Evolutionary conservation across 2,113 vertebrate genomes (phyloP), one percentile per base, ranked within the genome.

Genomic region (Trogon melanurus): DNA sequence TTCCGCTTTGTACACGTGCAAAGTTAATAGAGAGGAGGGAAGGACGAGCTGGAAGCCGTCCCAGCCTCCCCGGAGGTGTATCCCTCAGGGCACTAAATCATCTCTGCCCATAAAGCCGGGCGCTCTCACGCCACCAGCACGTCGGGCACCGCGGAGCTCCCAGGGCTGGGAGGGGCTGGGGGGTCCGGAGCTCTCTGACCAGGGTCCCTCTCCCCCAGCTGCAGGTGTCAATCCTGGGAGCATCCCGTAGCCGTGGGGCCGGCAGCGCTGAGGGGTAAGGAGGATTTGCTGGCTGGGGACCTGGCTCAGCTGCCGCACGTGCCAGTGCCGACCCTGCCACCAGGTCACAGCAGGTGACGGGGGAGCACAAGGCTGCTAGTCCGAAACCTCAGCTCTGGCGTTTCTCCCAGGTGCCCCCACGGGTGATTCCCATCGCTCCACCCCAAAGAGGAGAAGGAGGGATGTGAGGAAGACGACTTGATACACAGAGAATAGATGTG

Each of bases 121-220:
- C 32, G 47, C n/a, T 79, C 84, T 61, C 11, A 2, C 61, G 47
- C 48, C 4, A 8, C 25, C 2, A 11, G 34, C 2, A 2, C 27
- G 0, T 22, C 1, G 8, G 83, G 71, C 41, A n/a, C 27, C 0
- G 2, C 15, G 0, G 14, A 74, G 38, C 32, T 32, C 0, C 3
- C 2, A 5, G 8, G 81, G 38, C 6, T 54, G 12, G 6, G 6
- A 9, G 32, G 41, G 16, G 7, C 9, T 57, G 32, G 19, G 16
- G 56, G 8, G 21, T 9, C 25, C 0, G 23, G 20, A 2, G 2
- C 2, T 3, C 56, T 6, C 85, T 93, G 79, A 92, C 73, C 26
- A 3, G 47, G 4, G 3, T 57, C 60, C 26, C 10, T 96, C 83
- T 95, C 27, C 60, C 58, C 13, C 93, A 96, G 96, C 12, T 3